These are phyloP conservation scores for Morus bassanus DNA, from an alignment of 2,797 vertebrate species.

Conservation along the genomic window DNA sequence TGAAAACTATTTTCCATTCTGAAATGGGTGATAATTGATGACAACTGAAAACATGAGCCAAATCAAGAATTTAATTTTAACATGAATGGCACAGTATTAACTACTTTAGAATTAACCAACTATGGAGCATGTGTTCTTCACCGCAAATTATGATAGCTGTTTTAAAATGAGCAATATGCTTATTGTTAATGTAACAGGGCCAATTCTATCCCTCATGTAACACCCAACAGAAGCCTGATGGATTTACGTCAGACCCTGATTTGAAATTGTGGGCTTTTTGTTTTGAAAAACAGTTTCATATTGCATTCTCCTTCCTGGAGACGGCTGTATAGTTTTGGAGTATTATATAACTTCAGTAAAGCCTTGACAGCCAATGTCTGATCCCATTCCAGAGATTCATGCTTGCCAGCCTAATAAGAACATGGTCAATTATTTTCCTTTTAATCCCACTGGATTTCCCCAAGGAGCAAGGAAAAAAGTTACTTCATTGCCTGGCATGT, in stretches of 20 bases:
- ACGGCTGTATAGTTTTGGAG: not conserved
- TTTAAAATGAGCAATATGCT: not conserved
- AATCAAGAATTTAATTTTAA: not conserved
- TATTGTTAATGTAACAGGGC: not conserved
- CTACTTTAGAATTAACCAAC: not conserved
- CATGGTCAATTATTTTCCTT: conserved; percentile 11
- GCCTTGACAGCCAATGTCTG: not conserved
- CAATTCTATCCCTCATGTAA: not conserved
- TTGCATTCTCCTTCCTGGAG: not conserved
- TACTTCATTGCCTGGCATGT: conserved; percentile 21
- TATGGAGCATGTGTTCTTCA: not conserved
- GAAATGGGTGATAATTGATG: not conserved
- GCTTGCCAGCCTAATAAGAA: conserved; percentile 38
- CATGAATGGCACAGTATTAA: not conserved
- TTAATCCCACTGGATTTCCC: conserved; percentile 24
- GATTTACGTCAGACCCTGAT: not conserved
- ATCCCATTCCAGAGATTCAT: conserved; percentile 42
- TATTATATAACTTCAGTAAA: not conserved
- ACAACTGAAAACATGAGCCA: not conserved
- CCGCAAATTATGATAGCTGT: not conserved
- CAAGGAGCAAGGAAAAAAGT: conserved; percentile 7
- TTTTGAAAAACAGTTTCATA: not conserved
- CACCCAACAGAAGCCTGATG: not conserved
- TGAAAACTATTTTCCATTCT: conserved; percentile 6
- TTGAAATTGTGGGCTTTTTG: not conserved